These are phyloP conservation scores for Garrulus glandarius DNA, from an alignment of 2,797 vertebrate species.

Conservation along the genomic window DNA sequence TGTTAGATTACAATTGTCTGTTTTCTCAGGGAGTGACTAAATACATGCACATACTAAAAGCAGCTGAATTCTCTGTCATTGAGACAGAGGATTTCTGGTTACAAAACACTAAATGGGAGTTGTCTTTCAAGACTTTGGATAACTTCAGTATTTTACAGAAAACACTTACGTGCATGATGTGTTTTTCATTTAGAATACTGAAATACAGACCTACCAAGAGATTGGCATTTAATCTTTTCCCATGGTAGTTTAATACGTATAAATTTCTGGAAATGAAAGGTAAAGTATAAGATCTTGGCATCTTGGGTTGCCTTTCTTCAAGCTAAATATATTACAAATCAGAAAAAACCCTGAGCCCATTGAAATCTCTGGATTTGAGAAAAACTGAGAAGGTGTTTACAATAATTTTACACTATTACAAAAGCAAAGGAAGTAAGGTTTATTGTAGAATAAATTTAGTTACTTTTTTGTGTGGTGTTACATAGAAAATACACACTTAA, in stretches of 20 bases:
- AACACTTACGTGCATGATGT: background rate
- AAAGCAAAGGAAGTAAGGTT: background rate
- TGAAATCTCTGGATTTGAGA: background rate
- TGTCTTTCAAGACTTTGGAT: conserved; percentile 20
- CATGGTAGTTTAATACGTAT: background rate
- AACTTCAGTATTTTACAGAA: background rate
- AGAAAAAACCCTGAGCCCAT: background rate
- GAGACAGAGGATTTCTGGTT: background rate
- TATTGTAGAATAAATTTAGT: background rate
- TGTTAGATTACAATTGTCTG: background rate
- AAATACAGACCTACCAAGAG: background rate
- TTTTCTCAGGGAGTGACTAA: conserved; percentile 20
- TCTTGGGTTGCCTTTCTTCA: background rate
- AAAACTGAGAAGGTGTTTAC: background rate
- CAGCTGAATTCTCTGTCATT: background rate
- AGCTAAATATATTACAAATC: background rate
- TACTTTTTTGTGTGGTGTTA: background rate
- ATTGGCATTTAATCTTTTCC: conserved; percentile 11
- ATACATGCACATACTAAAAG: background rate
- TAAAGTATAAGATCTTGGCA: background rate
- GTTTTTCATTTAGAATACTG: background rate
- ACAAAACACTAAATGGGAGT: background rate
- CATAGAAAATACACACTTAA: background rate
- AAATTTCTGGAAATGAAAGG: background rate
- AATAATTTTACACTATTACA: background rate